Conservation (phyloP, 2,888 invertebrate genomes). For the Chloromyia formosa region DNA sequence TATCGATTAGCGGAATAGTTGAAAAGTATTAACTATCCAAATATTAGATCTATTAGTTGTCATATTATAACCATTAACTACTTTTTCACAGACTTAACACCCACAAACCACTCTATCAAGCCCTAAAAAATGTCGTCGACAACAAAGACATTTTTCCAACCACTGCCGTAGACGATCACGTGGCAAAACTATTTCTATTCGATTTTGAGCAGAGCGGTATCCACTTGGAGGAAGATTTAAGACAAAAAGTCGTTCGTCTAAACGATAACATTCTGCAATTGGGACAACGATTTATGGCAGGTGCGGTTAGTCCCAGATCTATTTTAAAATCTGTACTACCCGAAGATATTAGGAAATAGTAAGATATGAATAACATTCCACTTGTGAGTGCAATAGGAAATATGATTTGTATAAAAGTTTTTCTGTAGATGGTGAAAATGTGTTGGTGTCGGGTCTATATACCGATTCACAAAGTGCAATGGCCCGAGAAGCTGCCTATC, state of each 20-base stretch:
- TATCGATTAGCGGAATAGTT: slow-evolving; percentile 88
- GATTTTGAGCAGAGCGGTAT: slow-evolving; percentile 99
- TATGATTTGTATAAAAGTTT: slow-evolving; percentile 61
- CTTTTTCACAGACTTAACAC: slow-evolving; percentile 81
- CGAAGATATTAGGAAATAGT: slow-evolving; percentile 76
- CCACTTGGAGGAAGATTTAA: slow-evolving; percentile 80
- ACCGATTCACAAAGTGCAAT: slow-evolving; percentile 82
- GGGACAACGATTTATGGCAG: slow-evolving; percentile 85
- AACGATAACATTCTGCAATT: slow-evolving; percentile 86
- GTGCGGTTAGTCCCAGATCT: slow-evolving; percentile 74
- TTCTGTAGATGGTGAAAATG: slow-evolving; percentile 74
- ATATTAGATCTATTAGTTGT: background rate
- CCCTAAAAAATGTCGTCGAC: slow-evolving; percentile 75
- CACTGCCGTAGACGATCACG: slow-evolving; percentile 81
- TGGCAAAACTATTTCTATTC: slow-evolving; percentile 88
- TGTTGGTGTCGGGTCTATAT: slow-evolving; percentile 82
- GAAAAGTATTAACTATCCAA: slow-evolving; percentile 75
- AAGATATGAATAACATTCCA: slow-evolving; percentile 47
- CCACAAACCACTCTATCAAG: slow-evolving; percentile 82
- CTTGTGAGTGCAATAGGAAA: too few relatives aligned
- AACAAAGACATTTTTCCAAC: slow-evolving; percentile 74
- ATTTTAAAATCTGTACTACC: slow-evolving; percentile 76
- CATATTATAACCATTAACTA: background rate
- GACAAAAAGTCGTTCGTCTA: slow-evolving; percentile 80
- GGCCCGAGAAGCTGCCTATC: slow-evolving; percentile 88